Conservation (phyloP, 2,888 invertebrate species). For the Drosophila atroscutellata region DNA sequence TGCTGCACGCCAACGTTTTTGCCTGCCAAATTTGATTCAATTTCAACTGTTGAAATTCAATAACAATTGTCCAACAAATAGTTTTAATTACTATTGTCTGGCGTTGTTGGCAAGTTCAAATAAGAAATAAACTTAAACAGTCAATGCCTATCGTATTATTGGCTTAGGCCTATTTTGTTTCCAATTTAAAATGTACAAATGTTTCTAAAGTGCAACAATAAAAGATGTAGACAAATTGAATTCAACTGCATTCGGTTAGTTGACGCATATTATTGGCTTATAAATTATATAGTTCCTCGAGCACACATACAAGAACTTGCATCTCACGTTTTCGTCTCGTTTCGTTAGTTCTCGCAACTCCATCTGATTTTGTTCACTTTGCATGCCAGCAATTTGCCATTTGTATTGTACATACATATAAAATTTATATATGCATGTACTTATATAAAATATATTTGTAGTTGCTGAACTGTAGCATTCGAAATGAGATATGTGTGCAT, state of each 20-base stretch:
- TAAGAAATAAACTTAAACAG: neutral
- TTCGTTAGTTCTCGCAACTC: slow-evolving; percentile 24
- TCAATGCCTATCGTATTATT: neutral
- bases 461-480: slow-evolving; percentile 4
- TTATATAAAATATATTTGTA: neutral
- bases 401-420: slow-evolving; percentile 13
- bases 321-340: neutral
- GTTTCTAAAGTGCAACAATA: neutral
- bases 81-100: slow-evolving; percentile 41
- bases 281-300: slow-evolving; percentile 28
- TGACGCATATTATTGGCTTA: slow-evolving; percentile 31
- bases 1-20: slow-evolving; percentile 17
- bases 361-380: slow-evolving; percentile 33
- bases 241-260: neutral
- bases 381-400: slow-evolving; percentile 17
- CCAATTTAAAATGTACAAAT: neutral
- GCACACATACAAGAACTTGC: neutral
- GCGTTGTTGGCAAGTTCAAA: slow-evolving; percentile 1
- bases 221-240: neutral
- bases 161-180: neutral
- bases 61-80: slow-evolving; percentile 7
- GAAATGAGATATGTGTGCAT: slow-evolving; percentile 17
- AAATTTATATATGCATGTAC: neutral
- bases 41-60: slow-evolving; percentile 24
- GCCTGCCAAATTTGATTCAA: slow-evolving; percentile 38